Percentiles rank a stretch among this genome's conserved stretches.
These are phyloP conservation scores for Marronus borbonicus DNA, from an alignment of 2,888 invertebrate species.

Conservation along the genomic window DNA sequence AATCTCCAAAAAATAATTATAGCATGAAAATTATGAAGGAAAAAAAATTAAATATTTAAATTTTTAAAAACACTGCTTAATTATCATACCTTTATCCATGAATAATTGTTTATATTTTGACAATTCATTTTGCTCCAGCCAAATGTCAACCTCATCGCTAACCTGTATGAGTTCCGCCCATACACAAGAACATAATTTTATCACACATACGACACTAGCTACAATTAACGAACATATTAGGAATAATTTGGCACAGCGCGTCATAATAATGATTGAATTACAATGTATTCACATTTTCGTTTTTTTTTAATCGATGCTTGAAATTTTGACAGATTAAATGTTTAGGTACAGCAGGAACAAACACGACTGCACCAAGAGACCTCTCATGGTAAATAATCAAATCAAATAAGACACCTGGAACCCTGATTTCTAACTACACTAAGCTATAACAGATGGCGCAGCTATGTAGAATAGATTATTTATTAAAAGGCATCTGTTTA, in stretches of 20 bases:
- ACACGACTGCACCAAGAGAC: not conserved
- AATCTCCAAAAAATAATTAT: not conserved
- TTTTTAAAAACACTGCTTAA: not conserved
- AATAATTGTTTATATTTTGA: constrained; percentile 81
- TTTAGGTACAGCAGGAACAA: not conserved
- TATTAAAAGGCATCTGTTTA: too few relatives aligned
- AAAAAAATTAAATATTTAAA: constrained; percentile 7
- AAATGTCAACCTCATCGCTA: constrained; percentile 77
- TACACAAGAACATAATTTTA: constrained; percentile 70
- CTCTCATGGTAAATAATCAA: not conserved
- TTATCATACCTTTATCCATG: constrained; percentile 79
- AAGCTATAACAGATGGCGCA: too few relatives aligned
- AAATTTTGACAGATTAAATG: constrained; percentile 41
- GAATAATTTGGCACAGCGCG: constrained; percentile 70
- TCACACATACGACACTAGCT: constrained; percentile 71
- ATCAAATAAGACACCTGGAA: too few relatives aligned
- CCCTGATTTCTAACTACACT: too few relatives aligned
- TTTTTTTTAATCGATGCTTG: constrained; percentile 43
- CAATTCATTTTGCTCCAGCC: constrained; percentile 84
- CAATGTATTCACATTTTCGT: constrained; percentile 46
- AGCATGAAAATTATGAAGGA: not conserved
- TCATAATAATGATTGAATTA: constrained; percentile 60
- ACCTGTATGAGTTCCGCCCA: constrained; percentile 66
- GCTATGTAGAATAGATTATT: too few relatives aligned
- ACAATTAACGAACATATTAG: constrained; percentile 71